Base-by-base conservation (phyloP, 2,888 invertebrate genomes). In the Heliconius sara region DNA sequence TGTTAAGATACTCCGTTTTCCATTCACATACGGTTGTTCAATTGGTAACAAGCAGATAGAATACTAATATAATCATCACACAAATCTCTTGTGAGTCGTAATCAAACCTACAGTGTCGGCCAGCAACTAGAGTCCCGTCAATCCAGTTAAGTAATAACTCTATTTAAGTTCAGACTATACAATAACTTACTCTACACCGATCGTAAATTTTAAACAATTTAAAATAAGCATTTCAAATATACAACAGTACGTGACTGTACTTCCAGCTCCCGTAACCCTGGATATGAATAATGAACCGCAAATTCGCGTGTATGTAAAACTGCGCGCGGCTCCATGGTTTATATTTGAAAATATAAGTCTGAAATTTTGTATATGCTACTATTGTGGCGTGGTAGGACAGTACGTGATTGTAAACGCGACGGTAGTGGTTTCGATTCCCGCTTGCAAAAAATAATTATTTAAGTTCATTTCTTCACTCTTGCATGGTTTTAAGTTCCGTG, bases 251-350 rank as follows among this genome's bases (percentile, higher is more conserved):
- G 81, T 79, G 81, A 79, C 67, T 30, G 39, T 71, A 71, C 70
- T 60, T 81, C 74, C 66, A 52, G 73, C 73, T 73, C 68, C 43
- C 76, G 79, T 79, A 71, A 77, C 65, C 65, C 76, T 63, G 67
- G 60, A 74, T 70, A 79, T 81, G 76, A 81, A 81, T 81, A 79
- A 81, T 76, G 79, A 71, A 79, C 66, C 71, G 47, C 47, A 76
- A 65, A 76, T 52, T 67, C 66, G 39, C 67, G 27, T 78, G 19
- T 67, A 71, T 72, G 34, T 67, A 65, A 74, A 75, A 75, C 47
- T 67, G 9, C 19, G 60, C 5, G 27, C 73, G 47, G 66, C 22
- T 81, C 68, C 22, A 68, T 22, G 16, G 76, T 57, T 73, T 78
- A 80, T 60, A 2, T 22, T 25, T 9, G 27, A 9, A 16, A 47